phyloP scores from a whole-genome alignment of 2,888 invertebrate genomes.

The Diplolepis rosae region DNA sequence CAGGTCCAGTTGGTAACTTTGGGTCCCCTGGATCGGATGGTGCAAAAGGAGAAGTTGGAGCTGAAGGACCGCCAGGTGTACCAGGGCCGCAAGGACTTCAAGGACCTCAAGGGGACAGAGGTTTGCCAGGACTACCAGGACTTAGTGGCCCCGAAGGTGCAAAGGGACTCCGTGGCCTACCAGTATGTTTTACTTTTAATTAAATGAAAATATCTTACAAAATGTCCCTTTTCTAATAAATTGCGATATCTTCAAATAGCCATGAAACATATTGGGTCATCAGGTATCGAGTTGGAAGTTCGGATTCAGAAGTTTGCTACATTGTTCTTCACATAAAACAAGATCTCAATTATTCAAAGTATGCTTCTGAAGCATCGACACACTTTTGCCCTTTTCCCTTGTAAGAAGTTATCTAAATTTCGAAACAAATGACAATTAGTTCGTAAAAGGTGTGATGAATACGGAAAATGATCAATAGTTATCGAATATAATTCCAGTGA shows the following conservation, averaged over 20 bases:
- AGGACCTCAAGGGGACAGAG: slow-evolving; percentile 82
- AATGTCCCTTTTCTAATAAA: slow-evolving; percentile 21
- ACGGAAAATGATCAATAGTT: too few species aligned
- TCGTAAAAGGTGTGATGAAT: too few species aligned
- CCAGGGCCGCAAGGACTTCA: slow-evolving; percentile 72
- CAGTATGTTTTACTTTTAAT: slow-evolving; percentile 66
- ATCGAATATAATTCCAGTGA: too few species aligned
- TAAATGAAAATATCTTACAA: not conserved
- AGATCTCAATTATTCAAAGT: too few species aligned
- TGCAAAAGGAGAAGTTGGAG: slow-evolving; percentile 68
- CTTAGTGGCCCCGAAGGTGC: slow-evolving; percentile 79
- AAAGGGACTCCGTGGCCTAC: slow-evolving; percentile 77
- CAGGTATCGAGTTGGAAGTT: too few species aligned
- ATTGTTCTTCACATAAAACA: too few species aligned
- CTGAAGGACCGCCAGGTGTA: slow-evolving; percentile 78
- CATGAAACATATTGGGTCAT: too few species aligned
- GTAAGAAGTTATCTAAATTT: too few species aligned
- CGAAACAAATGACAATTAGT: too few species aligned
- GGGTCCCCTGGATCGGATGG: slow-evolving; percentile 63
- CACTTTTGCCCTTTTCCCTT: too few species aligned
- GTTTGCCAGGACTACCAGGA: slow-evolving; percentile 79
- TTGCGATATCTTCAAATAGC: not conserved
- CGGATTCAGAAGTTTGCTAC: too few species aligned
- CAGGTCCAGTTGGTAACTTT: slow-evolving; percentile 79
- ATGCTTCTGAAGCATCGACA: too few species aligned